phyloP scores from a whole-genome alignment of 2,888 invertebrate genomes.

The Chymomyza caudatula region DNA sequence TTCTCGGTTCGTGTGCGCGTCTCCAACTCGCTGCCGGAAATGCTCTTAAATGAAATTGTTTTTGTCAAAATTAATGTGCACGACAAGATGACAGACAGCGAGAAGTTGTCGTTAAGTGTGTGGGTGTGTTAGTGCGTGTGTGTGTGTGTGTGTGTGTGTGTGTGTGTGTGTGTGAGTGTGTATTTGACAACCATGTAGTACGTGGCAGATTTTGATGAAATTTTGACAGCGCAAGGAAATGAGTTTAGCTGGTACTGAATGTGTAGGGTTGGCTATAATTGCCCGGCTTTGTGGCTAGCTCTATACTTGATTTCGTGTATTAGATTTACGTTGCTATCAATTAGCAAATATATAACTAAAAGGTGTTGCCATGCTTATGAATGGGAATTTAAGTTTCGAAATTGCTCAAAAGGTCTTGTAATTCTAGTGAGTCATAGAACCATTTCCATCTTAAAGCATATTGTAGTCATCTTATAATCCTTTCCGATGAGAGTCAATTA shows the following conservation, averaged over 20 bases:
- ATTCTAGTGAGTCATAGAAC: too few relatives aligned
- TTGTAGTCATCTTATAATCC: too few relatives aligned
- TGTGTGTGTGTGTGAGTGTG: conserved; percentile 6
- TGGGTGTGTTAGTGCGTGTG: conserved; percentile 32
- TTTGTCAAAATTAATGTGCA: conserved; percentile 64
- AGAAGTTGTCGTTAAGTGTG: conserved; percentile 41
- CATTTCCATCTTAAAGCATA: too few relatives aligned
- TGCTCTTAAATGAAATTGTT: conserved; percentile 65
- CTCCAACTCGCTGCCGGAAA: conserved; percentile 48
- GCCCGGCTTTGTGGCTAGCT: conserved; percentile 16
- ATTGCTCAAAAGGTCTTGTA: too few relatives aligned
- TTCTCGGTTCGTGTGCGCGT: conserved; percentile 16
- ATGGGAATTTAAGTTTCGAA: too few relatives aligned
- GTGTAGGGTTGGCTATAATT: conserved; percentile 37
- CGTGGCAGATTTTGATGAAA: conserved; percentile 64
- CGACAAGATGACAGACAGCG: conserved; percentile 29
- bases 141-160: conserved; percentile 30
- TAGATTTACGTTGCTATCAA: not conserved
- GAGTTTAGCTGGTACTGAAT: not conserved
- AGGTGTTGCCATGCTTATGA: not conserved
- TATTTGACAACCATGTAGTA: conserved; percentile 24
- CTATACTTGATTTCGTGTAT: not conserved
- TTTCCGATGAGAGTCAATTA: too few relatives aligned
- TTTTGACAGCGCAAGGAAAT: conserved; percentile 28
- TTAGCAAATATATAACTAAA: not conserved